phyloP scores from a whole-genome alignment of 2,888 invertebrate species.

The Ophioninae sp. region DNA sequence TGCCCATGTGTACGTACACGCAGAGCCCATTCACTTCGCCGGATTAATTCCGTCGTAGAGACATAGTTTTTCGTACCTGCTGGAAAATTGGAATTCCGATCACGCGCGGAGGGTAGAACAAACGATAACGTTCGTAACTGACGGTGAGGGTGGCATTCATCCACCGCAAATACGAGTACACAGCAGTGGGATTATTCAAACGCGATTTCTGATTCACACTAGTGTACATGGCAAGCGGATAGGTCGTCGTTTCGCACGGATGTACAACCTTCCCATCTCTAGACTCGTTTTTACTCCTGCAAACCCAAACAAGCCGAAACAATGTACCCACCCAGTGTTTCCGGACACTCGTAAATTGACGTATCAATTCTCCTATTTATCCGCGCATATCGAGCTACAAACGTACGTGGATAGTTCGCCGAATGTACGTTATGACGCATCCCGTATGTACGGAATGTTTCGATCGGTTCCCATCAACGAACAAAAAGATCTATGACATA shows the following conservation, averaged over 20 bases:
- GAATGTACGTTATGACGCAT: neutral
- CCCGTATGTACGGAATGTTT: neutral
- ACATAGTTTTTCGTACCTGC: slow-evolving; percentile 37
- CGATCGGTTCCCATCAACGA: neutral
- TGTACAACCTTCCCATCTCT: slow-evolving; percentile 24
- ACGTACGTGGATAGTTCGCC: neutral
- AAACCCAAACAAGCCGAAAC: slow-evolving; percentile 15
- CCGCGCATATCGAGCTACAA: slow-evolving; percentile 18
- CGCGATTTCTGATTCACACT: slow-evolving; percentile 57
- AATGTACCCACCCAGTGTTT: slow-evolving; percentile 38
- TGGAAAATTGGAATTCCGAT: slow-evolving; percentile 58
- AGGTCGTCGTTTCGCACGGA: slow-evolving; percentile 40
- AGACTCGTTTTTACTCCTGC: neutral
- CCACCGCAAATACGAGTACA: slow-evolving; percentile 48
- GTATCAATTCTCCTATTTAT: slow-evolving; percentile 50
- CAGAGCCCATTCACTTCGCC: slow-evolving; percentile 33
- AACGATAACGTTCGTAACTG: slow-evolving; percentile 39
- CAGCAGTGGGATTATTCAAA: slow-evolving; percentile 55
- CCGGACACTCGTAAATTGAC: slow-evolving; percentile 56
- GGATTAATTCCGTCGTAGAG: slow-evolving; percentile 47
- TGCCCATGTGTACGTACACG: neutral
- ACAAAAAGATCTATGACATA: slow-evolving; percentile 24
- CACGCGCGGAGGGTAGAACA: slow-evolving; percentile 32
- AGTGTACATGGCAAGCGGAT: slow-evolving; percentile 40
- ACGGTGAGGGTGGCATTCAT: slow-evolving; percentile 30